These are phyloP conservation scores for Empis livida DNA, from an alignment of 2,888 invertebrate genomes.

Conservation along the genomic window DNA sequence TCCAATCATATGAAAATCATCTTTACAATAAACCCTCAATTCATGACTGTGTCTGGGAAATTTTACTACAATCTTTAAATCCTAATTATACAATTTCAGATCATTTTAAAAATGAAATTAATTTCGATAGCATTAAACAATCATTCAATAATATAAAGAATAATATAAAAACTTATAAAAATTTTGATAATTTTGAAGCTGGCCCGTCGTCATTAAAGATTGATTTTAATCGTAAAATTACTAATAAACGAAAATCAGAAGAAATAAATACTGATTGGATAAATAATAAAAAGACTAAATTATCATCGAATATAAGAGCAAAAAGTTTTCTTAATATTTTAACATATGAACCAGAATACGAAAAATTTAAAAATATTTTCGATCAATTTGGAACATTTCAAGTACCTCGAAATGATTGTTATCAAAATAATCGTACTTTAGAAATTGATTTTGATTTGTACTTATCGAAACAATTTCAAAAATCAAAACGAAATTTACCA, in stretches of 20 bases:
- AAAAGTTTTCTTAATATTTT: constrained; percentile 23
- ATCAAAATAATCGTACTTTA: constrained; percentile 11
- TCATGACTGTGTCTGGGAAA: constrained; percentile 27
- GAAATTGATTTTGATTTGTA: constrained; percentile 24
- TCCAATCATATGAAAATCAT: constrained; percentile 21
- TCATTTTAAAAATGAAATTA: constrained; percentile 15
- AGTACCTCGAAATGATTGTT: constrained; percentile 10
- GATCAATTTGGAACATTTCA: constrained; percentile 24
- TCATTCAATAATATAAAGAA: constrained; percentile 17
- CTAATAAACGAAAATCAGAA: background rate
- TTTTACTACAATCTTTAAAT: constrained; percentile 19
- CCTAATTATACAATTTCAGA: constrained; percentile 16
- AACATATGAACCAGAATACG: constrained; percentile 19
- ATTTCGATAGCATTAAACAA: constrained; percentile 14
- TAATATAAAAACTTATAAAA: constrained; percentile 14
- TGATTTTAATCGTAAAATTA: background rate
- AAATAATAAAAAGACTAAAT: constrained; percentile 4
- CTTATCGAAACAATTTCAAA: constrained; percentile 22
- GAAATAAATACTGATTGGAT: constrained; percentile 6
- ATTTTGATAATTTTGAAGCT: background rate
- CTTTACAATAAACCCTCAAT: constrained; percentile 11
- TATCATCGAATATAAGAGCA: background rate
- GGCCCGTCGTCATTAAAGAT: background rate
- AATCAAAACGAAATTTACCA: constrained; percentile 23
- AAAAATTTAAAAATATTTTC: constrained; percentile 21